phyloP scores from a whole-genome alignment of 92 coral and sea anemone genomes.

The Porites divaricata region DNA sequence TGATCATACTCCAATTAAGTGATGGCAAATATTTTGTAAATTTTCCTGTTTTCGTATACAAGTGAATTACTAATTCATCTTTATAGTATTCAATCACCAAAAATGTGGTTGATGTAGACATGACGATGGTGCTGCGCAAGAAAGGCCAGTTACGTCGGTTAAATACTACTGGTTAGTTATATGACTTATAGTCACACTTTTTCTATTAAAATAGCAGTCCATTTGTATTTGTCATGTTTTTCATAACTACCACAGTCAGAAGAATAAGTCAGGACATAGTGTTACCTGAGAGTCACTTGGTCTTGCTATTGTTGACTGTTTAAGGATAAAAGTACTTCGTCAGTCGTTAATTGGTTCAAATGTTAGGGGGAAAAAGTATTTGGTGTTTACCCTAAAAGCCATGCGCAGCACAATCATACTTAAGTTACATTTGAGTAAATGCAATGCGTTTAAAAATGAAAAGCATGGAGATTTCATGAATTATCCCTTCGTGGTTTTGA shows the following conservation, averaged over 20 bases:
- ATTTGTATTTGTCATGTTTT: neutral
- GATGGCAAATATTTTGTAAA: no score
- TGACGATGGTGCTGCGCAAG: constrained; percentile 32
- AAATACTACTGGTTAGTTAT: neutral
- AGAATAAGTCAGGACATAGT: neutral
- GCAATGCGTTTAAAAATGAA: neutral
- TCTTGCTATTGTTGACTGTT: constrained; percentile 59
- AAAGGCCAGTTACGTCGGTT: neutral
- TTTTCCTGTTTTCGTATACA: no score
- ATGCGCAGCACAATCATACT: neutral
- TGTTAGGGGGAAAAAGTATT: neutral
- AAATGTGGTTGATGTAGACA: neutral
- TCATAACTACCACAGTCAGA: constrained; percentile 1
- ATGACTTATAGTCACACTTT: no score
- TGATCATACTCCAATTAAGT: no score
- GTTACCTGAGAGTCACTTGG: constrained; percentile 56
- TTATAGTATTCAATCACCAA: no score
- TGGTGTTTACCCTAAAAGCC: neutral
- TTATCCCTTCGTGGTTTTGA: neutral
- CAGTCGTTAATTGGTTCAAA: neutral
- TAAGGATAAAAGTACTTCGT: constrained; percentile 49
- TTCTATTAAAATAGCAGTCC: neutral
- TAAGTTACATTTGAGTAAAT: no score
- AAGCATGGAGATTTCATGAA: no score
- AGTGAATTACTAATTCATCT: no score